Evolutionary conservation across 1,140 invertebrate species (phyloP).

Genomic region (Matsumurasca onukii): DNA sequence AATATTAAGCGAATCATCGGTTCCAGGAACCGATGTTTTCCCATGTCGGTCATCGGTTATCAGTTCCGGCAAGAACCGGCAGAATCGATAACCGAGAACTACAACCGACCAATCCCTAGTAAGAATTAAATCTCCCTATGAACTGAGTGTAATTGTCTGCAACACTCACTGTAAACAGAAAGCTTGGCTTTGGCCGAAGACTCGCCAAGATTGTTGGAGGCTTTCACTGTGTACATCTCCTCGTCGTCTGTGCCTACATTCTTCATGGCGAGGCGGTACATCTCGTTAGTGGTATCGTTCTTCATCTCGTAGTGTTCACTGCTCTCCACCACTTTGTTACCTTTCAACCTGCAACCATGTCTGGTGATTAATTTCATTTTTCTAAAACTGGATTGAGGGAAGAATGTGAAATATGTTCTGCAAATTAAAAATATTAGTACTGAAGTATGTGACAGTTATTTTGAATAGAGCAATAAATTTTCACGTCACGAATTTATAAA

Average conservation of each 20-base stretch:
- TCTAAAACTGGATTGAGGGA: background rate
- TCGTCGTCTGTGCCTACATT: constrained; percentile 69
- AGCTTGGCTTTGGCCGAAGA: constrained; percentile 66
- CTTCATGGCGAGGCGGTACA: constrained; percentile 67
- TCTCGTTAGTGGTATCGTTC: constrained; percentile 62
- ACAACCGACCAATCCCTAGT: too few species aligned
- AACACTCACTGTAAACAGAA: constrained; percentile 77
- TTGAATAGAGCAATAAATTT: too few species aligned
- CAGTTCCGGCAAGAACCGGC: too few species aligned
- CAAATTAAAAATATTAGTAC: background rate
- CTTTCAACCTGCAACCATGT: constrained; percentile 58
- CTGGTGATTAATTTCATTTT: too few species aligned
- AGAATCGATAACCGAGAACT: too few species aligned
- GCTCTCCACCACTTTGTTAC: constrained; percentile 59
- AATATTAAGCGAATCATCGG: too few species aligned
- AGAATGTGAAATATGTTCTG: background rate
- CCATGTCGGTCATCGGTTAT: too few species aligned
- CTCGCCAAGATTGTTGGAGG: constrained; percentile 75
- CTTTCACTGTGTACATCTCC: constrained; percentile 75
- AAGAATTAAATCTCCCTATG: too few species aligned
- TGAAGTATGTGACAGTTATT: too few species aligned
- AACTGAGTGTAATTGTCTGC: too few species aligned
- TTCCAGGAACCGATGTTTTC: too few species aligned
- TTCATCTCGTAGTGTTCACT: constrained; percentile 58
- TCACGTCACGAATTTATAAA: too few species aligned